A percentile compares a stretch with the other conserved stretches of the same genome.
Conservation (phyloP, 2,797 vertebrate species). For the Dromococcyx pavoninus region DNA sequence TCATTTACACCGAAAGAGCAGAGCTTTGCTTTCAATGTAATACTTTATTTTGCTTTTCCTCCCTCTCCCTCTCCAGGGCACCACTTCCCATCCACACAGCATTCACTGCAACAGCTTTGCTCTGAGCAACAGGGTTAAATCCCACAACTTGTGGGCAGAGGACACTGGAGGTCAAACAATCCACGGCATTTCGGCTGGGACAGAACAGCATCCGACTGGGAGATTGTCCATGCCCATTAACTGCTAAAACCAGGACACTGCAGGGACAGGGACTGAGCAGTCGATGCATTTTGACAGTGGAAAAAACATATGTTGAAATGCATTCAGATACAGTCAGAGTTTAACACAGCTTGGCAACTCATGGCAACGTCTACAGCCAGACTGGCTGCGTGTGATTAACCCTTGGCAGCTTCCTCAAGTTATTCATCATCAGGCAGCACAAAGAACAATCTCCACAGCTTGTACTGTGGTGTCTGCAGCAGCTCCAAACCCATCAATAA, state of each 20-base stretch:
- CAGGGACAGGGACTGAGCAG: neutral
- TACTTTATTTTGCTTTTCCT: neutral
- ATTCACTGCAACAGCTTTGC: neutral
- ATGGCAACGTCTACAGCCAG: neutral
- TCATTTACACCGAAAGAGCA: neutral
- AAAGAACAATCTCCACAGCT: neutral
- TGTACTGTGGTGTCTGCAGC: neutral
- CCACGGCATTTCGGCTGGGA: neutral
- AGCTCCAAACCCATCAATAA: neutral
- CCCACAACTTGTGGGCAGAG: neutral
- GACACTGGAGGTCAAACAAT: neutral
- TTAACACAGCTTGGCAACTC: neutral
- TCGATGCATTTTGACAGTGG: neutral
- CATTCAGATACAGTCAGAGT: neutral
- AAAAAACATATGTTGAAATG: neutral
- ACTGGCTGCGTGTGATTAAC: neutral
- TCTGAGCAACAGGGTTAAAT: neutral
- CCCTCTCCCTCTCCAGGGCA: neutral
- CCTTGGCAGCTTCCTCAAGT: neutral
- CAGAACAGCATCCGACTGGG: neutral
- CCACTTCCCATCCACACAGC: neutral
- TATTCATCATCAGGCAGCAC: neutral
- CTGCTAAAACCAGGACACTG: neutral
- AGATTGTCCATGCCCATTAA: accelerated
- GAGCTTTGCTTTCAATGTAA: neutral